A percentile compares a stretch with the other conserved stretches of the same genome.
These are phyloP conservation scores for Podotricha telesiphe DNA, from an alignment of 2,888 invertebrate species.

Conservation along the genomic window DNA sequence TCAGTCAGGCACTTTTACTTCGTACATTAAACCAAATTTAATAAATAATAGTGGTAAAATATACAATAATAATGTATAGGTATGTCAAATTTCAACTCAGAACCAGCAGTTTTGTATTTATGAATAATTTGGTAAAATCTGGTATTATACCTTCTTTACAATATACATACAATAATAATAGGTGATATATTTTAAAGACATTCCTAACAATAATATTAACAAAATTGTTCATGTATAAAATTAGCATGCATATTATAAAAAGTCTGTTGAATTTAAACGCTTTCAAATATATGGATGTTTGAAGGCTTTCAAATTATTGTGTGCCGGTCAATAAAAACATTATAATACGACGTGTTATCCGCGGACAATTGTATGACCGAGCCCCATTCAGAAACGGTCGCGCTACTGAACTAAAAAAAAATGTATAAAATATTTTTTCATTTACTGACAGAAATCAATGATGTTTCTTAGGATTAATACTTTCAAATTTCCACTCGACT, in stretches of 20 bases:
- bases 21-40: too few species aligned
- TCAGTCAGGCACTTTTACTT: too few species aligned
- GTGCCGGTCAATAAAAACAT: slow-evolving; percentile 55
- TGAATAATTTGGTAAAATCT: background rate
- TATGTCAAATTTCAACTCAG: too few species aligned
- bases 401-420: slow-evolving; percentile 64
- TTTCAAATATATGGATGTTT: slow-evolving; percentile 44
- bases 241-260: slow-evolving; percentile 47
- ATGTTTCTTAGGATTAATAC: slow-evolving; percentile 60
- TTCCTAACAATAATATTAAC: background rate
- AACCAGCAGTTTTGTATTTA: background rate
- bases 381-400: slow-evolving; percentile 52
- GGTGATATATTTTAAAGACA: background rate
- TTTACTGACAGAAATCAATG: slow-evolving; percentile 60
- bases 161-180: background rate
- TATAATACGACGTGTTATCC: slow-evolving; percentile 55
- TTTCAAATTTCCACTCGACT: slow-evolving; percentile 68
- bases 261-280: slow-evolving; percentile 50
- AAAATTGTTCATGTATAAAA: slow-evolving; percentile 15
- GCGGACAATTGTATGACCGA: slow-evolving; percentile 69
- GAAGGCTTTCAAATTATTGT: slow-evolving; percentile 42
- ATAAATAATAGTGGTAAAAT: too few species aligned
- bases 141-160: background rate
- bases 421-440: slow-evolving; percentile 45
- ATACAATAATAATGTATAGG: too few species aligned